A percentile compares a stretch with the other conserved stretches of the same genome.
Conservation (phyloP, 2,113 vertebrate species). For the Pelodiscus sinensis region DNA sequence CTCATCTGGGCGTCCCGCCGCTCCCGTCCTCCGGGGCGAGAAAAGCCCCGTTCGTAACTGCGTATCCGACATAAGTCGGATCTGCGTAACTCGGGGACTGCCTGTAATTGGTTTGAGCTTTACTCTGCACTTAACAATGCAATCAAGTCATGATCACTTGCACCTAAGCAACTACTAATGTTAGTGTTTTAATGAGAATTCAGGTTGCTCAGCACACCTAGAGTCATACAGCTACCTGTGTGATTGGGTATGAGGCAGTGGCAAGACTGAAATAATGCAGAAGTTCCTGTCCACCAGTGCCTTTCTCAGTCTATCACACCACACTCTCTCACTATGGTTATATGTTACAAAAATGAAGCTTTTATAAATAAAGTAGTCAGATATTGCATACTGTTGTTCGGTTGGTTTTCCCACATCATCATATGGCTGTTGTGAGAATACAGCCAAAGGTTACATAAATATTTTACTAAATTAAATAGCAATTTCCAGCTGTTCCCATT, state of each 20-base stretch:
- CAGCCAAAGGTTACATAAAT: background rate
- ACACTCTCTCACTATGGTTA: background rate
- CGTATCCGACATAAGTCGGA: too few species aligned
- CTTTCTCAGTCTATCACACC: background rate
- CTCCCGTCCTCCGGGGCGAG: too few species aligned
- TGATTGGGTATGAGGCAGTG: background rate
- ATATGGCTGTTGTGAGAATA: background rate
- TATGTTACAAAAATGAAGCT: background rate
- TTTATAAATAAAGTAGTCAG: background rate
- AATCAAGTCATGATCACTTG: background rate
- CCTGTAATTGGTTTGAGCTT: background rate
- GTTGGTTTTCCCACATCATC: background rate
- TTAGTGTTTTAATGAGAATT: background rate
- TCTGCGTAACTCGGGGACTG: too few species aligned
- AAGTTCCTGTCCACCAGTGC: background rate
- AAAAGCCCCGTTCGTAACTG: too few species aligned
- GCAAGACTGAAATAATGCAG: background rate
- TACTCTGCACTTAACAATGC: background rate
- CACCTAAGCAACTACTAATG: background rate
- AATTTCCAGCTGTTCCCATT: background rate
- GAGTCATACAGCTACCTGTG: background rate
- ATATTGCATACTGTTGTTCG: background rate
- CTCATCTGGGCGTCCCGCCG: too few species aligned
- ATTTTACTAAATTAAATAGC: background rate
- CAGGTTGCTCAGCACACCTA: background rate